Evolutionary conservation across 2,888 invertebrate species (phyloP).

Genomic region (Leptinotarsa haldemani): DNA sequence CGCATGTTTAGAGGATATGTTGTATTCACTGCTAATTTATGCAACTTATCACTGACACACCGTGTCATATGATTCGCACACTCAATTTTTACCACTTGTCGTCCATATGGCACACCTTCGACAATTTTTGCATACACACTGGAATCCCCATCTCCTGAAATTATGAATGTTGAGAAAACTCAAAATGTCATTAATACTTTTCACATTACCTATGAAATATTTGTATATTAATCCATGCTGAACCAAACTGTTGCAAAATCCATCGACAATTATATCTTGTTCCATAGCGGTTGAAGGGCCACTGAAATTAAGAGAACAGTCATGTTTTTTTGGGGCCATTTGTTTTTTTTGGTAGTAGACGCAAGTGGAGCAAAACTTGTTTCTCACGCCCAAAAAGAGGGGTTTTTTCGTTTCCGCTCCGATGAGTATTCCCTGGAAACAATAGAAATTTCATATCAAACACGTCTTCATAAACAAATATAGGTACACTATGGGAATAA

Average conservation of each 20-base stretch:
- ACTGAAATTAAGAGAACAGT: constrained; percentile 19
- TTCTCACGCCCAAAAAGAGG: constrained; percentile 12
- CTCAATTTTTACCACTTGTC: no score
- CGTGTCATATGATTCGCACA: no score
- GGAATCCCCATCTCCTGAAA: no score
- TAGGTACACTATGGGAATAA: no score
- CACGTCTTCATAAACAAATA: no score
- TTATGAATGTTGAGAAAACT: no score
- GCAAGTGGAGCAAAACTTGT: constrained; percentile 17
- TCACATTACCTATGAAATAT: no score
- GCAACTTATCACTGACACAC: neutral
- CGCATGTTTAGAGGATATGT: neutral
- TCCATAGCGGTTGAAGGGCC: constrained; percentile 22
- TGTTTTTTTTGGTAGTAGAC: no score
- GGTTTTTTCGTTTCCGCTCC: constrained; percentile 17
- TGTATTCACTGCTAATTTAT: neutral
- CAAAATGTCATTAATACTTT: no score
- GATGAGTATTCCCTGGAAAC: constrained; percentile 13
- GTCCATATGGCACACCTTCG: no score
- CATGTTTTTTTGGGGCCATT: constrained; percentile 14
- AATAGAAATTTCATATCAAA: no score
- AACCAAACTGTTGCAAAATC: constrained; percentile 12
- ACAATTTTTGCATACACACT: no score
- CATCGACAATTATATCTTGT: constrained; percentile 21
- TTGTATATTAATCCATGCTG: neutral